These are phyloP conservation scores for Pseudocheirus occidentalis DNA, from an alignment of 2,797 vertebrate species.

Conservation along the genomic window DNA sequence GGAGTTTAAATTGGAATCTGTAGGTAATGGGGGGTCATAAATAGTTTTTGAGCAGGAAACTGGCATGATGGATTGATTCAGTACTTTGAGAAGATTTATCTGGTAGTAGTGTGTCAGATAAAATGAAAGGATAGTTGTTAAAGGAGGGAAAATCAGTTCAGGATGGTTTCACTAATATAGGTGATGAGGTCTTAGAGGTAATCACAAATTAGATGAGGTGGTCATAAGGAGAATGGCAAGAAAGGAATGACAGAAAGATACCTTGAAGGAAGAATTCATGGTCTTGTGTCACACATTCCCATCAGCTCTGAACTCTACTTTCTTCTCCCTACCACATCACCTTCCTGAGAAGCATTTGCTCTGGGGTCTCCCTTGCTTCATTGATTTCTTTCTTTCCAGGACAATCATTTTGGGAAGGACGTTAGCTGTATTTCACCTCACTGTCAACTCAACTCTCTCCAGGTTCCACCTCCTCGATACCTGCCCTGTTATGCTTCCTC, in stretches of 20 bases:
- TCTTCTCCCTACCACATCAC: background rate
- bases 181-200: background rate
- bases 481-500: background rate
- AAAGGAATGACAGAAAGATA: background rate
- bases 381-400: background rate
- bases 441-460: background rate
- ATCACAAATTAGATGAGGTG: background rate
- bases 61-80: background rate
- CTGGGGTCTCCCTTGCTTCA: background rate
- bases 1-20: background rate
- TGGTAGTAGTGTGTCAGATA: background rate
- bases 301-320: conserved; percentile 25
- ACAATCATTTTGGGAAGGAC: background rate
- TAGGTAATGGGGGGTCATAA: background rate
- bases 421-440: background rate
- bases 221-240: background rate
- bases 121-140: background rate
- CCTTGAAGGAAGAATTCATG: background rate
- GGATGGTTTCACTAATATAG: background rate
- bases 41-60: background rate
- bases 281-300: background rate
- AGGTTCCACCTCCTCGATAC: background rate
- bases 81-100: background rate
- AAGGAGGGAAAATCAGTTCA: background rate
- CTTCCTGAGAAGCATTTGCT: background rate